Evolutionary conservation across 2,113 vertebrate species (phyloP).

Genomic region (Bufo bufo): DNA sequence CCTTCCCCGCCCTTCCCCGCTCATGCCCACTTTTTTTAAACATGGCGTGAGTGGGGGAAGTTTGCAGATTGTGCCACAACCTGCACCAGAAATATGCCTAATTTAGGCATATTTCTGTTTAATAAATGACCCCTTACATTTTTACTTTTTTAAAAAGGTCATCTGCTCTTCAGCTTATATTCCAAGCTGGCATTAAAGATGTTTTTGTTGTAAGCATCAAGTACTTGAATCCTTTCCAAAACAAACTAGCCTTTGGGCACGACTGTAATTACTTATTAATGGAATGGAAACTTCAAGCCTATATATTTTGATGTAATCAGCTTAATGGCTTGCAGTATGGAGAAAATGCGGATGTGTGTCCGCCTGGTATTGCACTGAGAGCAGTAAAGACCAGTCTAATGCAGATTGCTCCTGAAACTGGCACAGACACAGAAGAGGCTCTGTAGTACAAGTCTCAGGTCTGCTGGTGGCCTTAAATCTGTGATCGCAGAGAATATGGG

Average conservation of each 20-base stretch:
- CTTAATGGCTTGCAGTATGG: conserved; percentile 18
- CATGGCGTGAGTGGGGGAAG: too few relatives aligned
- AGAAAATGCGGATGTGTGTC: background rate
- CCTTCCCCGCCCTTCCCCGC: too few relatives aligned
- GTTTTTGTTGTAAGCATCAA: background rate
- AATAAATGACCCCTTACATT: too few relatives aligned
- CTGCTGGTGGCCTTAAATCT: background rate
- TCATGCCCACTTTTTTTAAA: too few relatives aligned
- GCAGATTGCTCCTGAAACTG: conserved; percentile 14
- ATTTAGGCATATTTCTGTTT: too few relatives aligned
- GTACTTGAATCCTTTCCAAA: conserved; percentile 22
- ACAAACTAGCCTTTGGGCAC: conserved; percentile 23
- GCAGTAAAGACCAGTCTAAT: conserved; percentile 20
- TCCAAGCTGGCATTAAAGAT: background rate
- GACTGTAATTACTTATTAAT: conserved; percentile 37
- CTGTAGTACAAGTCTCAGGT: background rate
- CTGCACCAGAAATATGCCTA: too few relatives aligned
- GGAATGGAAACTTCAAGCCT: conserved; percentile 40
- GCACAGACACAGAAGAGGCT: background rate
- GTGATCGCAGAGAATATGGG: background rate
- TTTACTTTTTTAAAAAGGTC: too few relatives aligned
- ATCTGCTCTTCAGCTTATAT: background rate
- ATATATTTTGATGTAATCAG: conserved; percentile 49
- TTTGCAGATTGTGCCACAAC: too few relatives aligned
- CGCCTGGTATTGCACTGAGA: background rate